Base-by-base conservation (phyloP, 2,113 vertebrate genomes). In the Scatophagus argus region DNA sequence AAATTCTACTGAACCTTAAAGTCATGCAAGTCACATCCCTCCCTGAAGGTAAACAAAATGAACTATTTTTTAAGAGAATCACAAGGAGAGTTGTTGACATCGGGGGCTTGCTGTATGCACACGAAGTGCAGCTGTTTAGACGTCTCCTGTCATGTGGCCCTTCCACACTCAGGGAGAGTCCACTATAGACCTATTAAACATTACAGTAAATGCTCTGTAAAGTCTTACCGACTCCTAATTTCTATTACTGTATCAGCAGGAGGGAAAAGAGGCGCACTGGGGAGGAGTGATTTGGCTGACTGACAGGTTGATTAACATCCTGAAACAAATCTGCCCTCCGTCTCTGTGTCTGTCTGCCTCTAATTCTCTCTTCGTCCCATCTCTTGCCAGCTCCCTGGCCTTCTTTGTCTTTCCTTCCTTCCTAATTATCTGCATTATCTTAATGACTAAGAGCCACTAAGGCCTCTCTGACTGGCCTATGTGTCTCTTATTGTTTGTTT, bases 361-460 rank as follows among this genome's bases (percentile, higher is more conserved):
- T 80, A 83, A 77, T 83, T 86, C 80, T 80, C 74, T 71, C 56
- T 77, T 84, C 23, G 84, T 63, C 76, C 71, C 51, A 51, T 87
- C 58, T 79, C 76, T 62, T 79, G 52, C 64, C 60, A n/a, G 27
- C 72, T 85, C 76, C 58, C 62, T 60, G 46, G 36, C 51, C 60
- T 60, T 77, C 56, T 77, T 38, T 39, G 54, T 64, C 75, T 88
- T 82, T 83, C 72, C 85, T 77, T 76, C 79, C 83, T 78, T 72
- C 75, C 84, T 88, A 82, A 88, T 89, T 82, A 87, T 83, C 63
- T 83, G 60, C 90, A 91, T 92, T 89, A 92, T 62, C 67, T 65
- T 86, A 88, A 90, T 89, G 89, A 88, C 81, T 76, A 71, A 77
- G 76, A 74, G 75, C 61, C 66, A 61, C 67, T 38, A 56, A 71